phyloP scores from a whole-genome alignment of 2,888 invertebrate species.

The Flabesymbios commensalis region DNA sequence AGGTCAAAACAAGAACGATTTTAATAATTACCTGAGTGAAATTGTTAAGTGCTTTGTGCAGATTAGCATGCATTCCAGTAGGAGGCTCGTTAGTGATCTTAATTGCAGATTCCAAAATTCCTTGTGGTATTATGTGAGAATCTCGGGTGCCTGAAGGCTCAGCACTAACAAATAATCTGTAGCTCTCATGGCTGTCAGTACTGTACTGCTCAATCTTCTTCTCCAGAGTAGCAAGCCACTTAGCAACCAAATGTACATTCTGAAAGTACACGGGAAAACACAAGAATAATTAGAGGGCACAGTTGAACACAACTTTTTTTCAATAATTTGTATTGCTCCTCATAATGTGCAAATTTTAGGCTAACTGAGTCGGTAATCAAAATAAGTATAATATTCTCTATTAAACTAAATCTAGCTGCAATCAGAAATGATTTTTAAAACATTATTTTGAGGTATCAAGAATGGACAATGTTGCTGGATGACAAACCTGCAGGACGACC shows the following conservation, averaged over 20 bases:
- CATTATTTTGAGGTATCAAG: too few species aligned
- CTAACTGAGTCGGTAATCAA: not conserved
- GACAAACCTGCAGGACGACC: slow-evolving; percentile 81
- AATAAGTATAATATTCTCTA: not conserved
- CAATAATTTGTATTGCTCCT: too few species aligned
- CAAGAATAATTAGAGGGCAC: not conserved
- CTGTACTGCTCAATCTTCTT: slow-evolving; percentile 88
- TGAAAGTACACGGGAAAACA: too few species aligned
- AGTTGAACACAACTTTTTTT: too few species aligned
- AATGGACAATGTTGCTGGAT: too few species aligned
- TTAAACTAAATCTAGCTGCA: not conserved
- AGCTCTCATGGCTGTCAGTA: slow-evolving; percentile 77
- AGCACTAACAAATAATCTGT: slow-evolving; percentile 89
- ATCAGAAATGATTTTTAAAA: not conserved
- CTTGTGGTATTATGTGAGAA: slow-evolving; percentile 91
- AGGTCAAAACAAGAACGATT: too few species aligned
- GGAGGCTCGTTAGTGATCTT: slow-evolving; percentile 98
- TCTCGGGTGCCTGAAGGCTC: slow-evolving; percentile 87
- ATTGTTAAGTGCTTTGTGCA: slow-evolving; percentile 92
- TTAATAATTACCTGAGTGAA: slow-evolving; percentile 80
- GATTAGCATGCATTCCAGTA: slow-evolving; percentile 93
- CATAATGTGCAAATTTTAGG: too few species aligned
- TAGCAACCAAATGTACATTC: slow-evolving; percentile 94
- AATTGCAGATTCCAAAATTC: slow-evolving; percentile 91
- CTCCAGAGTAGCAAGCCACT: slow-evolving; percentile 88